Evolutionary conservation across 2,113 vertebrate species (phyloP).

Genomic region (Synodontis membranacea): DNA sequence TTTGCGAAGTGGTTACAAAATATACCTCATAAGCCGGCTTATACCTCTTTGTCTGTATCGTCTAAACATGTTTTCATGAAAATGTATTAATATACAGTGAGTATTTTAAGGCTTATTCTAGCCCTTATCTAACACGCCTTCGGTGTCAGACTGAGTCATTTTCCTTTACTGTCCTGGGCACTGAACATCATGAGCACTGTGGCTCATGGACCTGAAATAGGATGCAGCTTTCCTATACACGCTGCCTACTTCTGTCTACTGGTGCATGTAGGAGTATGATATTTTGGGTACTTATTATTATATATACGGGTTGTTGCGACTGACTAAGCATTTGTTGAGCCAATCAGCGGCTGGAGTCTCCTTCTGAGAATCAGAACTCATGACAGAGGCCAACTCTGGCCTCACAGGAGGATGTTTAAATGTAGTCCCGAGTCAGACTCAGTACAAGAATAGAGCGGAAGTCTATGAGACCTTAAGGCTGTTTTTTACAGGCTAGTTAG

Average conservation of each 20-base stretch:
- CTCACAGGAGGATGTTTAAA: not conserved
- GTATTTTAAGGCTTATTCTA: not conserved
- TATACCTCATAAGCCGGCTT: not conserved
- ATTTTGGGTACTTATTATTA: not conserved
- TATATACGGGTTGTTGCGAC: not conserved
- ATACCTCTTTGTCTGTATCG: not conserved
- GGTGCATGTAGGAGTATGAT: not conserved
- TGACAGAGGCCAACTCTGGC: not conserved
- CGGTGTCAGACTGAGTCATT: not conserved
- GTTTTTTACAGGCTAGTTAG: not conserved
- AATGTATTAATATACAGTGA: not conserved
- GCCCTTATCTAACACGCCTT: not conserved
- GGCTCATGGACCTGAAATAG: not conserved
- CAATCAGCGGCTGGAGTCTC: not conserved
- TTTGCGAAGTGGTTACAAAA: not conserved
- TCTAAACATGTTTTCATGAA: not conserved
- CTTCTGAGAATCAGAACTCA: not conserved
- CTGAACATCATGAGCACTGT: not conserved
- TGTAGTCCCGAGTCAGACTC: not conserved
- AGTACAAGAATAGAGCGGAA: not conserved
- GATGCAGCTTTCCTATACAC: not conserved
- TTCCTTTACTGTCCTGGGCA: not conserved
- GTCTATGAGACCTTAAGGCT: not conserved
- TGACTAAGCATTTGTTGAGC: not conserved
- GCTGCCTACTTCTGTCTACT: not conserved